Percentiles rank a stretch among this genome's conserved stretches.
phyloP scores from a whole-genome alignment of 2,888 invertebrate species.

The Caradrina kadenii region DNA sequence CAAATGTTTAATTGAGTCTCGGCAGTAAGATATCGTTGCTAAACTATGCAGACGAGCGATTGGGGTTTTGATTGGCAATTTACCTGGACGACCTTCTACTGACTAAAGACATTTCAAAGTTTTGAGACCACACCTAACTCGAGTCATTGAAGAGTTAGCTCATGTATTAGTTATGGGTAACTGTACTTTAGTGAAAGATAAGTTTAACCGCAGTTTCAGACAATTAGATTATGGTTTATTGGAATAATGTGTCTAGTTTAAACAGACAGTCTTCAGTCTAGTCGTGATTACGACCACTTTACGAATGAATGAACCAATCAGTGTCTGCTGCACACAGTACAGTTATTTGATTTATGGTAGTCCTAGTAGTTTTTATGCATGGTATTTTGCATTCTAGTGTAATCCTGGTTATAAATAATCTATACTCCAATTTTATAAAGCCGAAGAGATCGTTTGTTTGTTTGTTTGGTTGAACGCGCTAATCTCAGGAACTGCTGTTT shows the following conservation, averaged over 20 bases:
- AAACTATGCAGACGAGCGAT: slow-evolving; percentile 35
- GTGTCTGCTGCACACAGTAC: no score
- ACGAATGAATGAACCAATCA: no score
- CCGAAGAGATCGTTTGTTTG: no score
- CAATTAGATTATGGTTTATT: not conserved
- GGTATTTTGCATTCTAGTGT: no score
- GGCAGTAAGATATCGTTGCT: slow-evolving; percentile 8
- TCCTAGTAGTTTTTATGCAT: no score
- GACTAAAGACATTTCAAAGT: slow-evolving; percentile 39
- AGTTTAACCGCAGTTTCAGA: not conserved
- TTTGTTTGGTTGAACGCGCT: no score
- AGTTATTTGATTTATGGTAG: no score
- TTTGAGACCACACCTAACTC: slow-evolving; percentile 18
- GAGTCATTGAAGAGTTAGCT: slow-evolving; percentile 19
- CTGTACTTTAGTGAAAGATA: slow-evolving; percentile 19
- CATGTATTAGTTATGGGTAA: slow-evolving; percentile 26
- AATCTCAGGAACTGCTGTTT: no score
- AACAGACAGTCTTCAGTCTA: no score
- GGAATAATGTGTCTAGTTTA: not conserved
- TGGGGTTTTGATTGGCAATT: slow-evolving; percentile 41
- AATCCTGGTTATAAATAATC: no score
- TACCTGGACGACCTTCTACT: slow-evolving; percentile 37
- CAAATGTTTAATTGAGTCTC: slow-evolving; percentile 18
- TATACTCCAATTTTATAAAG: no score
- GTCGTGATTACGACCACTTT: no score